These are phyloP conservation scores for Drosophila kurseongensis DNA, from an alignment of 1,140 invertebrate species.

Conservation along the genomic window DNA sequence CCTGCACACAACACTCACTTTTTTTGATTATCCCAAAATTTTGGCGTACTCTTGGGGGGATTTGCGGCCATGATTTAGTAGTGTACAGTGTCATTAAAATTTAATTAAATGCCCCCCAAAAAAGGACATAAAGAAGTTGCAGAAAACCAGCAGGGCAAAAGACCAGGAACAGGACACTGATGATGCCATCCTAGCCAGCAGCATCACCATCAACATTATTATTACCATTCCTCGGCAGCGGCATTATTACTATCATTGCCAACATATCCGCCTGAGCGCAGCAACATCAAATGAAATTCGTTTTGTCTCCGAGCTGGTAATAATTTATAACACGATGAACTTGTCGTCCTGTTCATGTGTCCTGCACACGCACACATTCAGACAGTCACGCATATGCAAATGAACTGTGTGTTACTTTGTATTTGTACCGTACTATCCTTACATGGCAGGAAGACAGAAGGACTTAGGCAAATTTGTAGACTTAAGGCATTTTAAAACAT, in stretches of 20 bases:
- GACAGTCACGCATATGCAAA: constrained; percentile 39
- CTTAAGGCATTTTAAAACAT: not conserved
- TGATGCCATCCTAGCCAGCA: constrained; percentile 20
- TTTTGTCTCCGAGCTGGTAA: constrained; percentile 55
- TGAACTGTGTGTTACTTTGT: constrained; percentile 14
- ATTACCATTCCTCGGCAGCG: not conserved
- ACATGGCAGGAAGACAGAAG: not conserved
- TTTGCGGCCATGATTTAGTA: constrained; percentile 74
- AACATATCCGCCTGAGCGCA: constrained; percentile 24
- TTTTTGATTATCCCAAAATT: constrained; percentile 60
- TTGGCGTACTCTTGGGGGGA: constrained; percentile 55
- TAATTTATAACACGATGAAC: constrained; percentile 71
- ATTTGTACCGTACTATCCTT: constrained; percentile 1
- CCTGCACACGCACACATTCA: constrained; percentile 11
- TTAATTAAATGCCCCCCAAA: constrained; percentile 66
- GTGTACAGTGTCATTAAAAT: constrained; percentile 72
- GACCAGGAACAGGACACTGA: constrained; percentile 27
- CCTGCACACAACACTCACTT: constrained; percentile 32
- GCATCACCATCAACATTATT: constrained; percentile 5
- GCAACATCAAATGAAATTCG: constrained; percentile 56
- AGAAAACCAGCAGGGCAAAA: not conserved
- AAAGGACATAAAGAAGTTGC: constrained; percentile 14
- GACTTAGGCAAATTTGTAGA: not conserved
- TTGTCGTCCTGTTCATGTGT: constrained; percentile 27
- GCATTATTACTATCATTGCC: constrained; percentile 11